Evolutionary conservation across 1,140 invertebrate genomes (phyloP), one percentile per base, ranked within the genome.

Genomic region (Asbolus verrucosus): DNA sequence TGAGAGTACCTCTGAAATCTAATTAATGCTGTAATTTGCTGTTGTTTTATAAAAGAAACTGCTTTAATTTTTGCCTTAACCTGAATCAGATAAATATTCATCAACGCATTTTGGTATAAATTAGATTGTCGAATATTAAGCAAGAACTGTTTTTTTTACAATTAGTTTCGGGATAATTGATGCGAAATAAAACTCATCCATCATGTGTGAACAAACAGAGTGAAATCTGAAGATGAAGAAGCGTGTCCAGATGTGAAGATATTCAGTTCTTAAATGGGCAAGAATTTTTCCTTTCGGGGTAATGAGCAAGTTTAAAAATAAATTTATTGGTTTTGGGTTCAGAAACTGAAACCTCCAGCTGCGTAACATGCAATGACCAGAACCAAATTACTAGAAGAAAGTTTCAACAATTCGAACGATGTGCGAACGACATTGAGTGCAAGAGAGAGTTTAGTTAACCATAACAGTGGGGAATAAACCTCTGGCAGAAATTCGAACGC

Each of bases 391-490:
- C 24, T 54, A 19, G 30, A 54, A 54, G 46, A 54, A 54, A 54
- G 46, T 54, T 54, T 14, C 46, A 54, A 54, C 46, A 54, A 54
- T 54, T 54, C 46, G 19, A 54, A 13, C 46, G 46, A 54, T 54
- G 46, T 54, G 30, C 46, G 46, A 54, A 30, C 46, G 46, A 46
- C 46, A 54, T 54, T 54, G 46, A 54, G 19, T 54, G 21, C 30
- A 54, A 19, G 30, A 54, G 46, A 54, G 46, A 54, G 46, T 27
- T 19, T 54, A 54, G 46, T 54, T 54, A 54, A 27, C 46, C 46
- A 54, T 54, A 54, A 54, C 46, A 54, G 46, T 54, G 46, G 46
- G 46, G 46, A 54, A 54, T 54, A 19, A 54, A 54, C 46, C 19
- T 46, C 14, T 54, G 11, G 46, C 46, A 54, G 18, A 6, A 27